A percentile compares a stretch with the other conserved stretches of the same genome.
phyloP scores from a whole-genome alignment of 2,888 invertebrate genomes.

The Torymus texanus region DNA sequence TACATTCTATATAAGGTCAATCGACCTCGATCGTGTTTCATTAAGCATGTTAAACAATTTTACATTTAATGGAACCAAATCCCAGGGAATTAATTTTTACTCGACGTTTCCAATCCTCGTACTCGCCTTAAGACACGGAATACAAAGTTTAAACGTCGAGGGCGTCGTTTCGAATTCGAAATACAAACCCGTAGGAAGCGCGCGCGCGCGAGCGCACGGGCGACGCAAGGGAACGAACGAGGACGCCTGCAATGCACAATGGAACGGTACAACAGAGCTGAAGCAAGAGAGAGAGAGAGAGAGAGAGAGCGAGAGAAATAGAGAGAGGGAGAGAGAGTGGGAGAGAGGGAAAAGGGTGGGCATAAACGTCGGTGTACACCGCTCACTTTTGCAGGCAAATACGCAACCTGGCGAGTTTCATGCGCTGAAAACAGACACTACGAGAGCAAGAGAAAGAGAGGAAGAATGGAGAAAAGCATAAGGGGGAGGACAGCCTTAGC shows the following conservation, averaged over 20 bases:
- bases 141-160: slow-evolving; percentile 37
- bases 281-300: not conserved
- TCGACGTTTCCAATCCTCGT: not conserved
- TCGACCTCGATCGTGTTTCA: too few species aligned
- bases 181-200: slow-evolving; percentile 20
- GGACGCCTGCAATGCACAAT: not conserved
- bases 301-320: slow-evolving; percentile 22
- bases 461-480: not conserved
- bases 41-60: too few species aligned
- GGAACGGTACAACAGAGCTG: not conserved
- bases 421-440: not conserved
- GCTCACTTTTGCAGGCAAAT: slow-evolving; percentile 2
- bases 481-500: not conserved
- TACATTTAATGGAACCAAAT: too few species aligned
- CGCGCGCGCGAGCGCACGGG: not conserved
- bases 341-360: not conserved
- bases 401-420: not conserved
- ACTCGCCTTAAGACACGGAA: not conserved
- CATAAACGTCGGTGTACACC: not conserved
- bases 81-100: slow-evolving; percentile 14
- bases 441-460: not conserved
- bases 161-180: slow-evolving; percentile 46
- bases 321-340: slow-evolving; percentile 5
- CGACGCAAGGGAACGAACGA: slow-evolving; percentile 8
- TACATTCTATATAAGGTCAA: too few species aligned